Base-by-base conservation (phyloP, 1,140 invertebrate genomes). In the Luehdorfia chinensis region DNA sequence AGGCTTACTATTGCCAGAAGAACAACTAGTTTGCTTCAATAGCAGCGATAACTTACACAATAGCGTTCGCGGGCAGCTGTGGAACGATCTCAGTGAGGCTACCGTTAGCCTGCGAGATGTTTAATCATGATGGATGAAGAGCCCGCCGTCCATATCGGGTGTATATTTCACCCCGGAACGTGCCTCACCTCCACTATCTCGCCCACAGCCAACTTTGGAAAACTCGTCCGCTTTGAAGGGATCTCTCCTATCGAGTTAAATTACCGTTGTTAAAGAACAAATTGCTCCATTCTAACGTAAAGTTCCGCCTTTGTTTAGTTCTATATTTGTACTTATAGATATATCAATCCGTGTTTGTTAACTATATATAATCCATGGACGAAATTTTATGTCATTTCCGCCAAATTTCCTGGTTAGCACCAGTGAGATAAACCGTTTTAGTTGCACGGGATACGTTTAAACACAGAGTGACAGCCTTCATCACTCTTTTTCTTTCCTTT, bases 111-210 rank as follows among this genome's bases (percentile, higher is more conserved):
- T 53, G 31, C 33, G 49, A 69, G 69, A 78, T 78, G 58, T 66
- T 64, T 59, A 74, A 74, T 72, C 72, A 57, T 78, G 72, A 78
- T 70, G 67, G 72, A 78, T 78, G 71, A 58, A 56, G 2, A 31
- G 30, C 30, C 11, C 41, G 48, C 37, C 49, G 43, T 50, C 59
- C 50, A 50, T 67, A 58, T 56, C 47, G 23, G 37, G 48, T 46
- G 47, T 54, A 43, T 41, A 43, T 41, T 57, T 50, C 36, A 47
- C 59, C 47, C 36, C 19, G 43, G 34, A 61, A 50, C 58, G 54
- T 60, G 50, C 43, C 27, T 53, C 45, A 41, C 37, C 43, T 36
- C 50, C 41, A 32, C 32, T 46, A 50, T 45, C 44, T 16, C n/a
- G n/a, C n/a, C n/a, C 33, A 48, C n/a, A 36, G n/a, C 21, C 28